Base-by-base conservation (phyloP, 2,888 invertebrate genomes). In the Pollenia angustigena region DNA sequence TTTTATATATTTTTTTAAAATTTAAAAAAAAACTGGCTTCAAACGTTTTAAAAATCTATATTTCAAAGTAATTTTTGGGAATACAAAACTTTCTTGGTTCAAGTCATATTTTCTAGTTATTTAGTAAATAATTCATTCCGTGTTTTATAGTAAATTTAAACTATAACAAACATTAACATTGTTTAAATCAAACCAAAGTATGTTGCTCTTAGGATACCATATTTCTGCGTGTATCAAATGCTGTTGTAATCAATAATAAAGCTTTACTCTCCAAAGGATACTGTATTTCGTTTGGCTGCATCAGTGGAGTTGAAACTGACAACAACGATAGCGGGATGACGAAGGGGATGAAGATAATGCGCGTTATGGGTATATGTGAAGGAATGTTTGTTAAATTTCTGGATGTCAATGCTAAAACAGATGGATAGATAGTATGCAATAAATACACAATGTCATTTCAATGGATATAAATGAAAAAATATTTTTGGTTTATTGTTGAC, bases 381-480 rank as follows among this genome's bases (percentile, higher is more conserved):
- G 79, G 74, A 84, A 80, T 80, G 84, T 84, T 84, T 74, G 84
- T 74, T 80, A 62, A 69, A 54, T 68, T 84, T 68, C 32, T 84
- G 52, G 74, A 68, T 54, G 84, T 66, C 72, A 84, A 74, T 74
- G 58, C 84, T 84, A 52, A 44, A 72, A 71, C 18, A 58, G n/a
- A 52, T 18, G 12, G 32, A 56, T n/a, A 50, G 50, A 69, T 60
- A 44, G 42, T 52, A 48, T 23, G n/a, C 32, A 60, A 50, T 60
- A 32, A 75, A 69, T 18, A 44, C 56, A 44, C 62, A 60, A 62
- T 54, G 46, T n/a, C 18, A 42, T 58, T 69, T 52, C 7, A 71
- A 52, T 18, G 12, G 32, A 42, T 56, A 14, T 44, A 42, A 81
- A 71, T 62, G 16, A 4, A 16, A 62, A 69, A 68, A 32, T 74